Base-by-base conservation (phyloP, 2,888 invertebrate genomes). In the Mesoligia furuncula region DNA sequence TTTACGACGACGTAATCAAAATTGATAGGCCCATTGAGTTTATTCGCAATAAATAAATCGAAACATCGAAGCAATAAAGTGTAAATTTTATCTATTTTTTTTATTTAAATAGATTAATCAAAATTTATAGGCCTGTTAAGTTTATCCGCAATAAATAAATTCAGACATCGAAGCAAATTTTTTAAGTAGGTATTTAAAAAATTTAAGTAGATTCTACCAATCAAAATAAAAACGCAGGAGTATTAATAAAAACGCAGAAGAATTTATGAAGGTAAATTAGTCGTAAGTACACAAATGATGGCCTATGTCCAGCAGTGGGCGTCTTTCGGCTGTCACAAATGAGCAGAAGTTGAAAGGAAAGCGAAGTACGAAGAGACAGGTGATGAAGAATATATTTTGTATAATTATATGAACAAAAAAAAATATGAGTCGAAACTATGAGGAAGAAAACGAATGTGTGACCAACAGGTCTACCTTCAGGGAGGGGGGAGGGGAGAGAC, bases 1-100 rank as follows among this genome's bases (percentile, higher is more conserved):
- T 54, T 74, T 59, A 42, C 24, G 71, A 64, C 7, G 67, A 68
- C 59, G 31, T 68, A 54, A 74, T 64, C 51, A 65, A 71, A 74
- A 65, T 78, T 74, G 8, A 82, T 82, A 27, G 64, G n/a, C 15
- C 24, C 31, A 17, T 62, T 73, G 51, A 65, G 42, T 75, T 57
- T 13, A 59, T 57, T 42, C 9, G 61, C 31, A 13, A 62, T 31
- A 70, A 45, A 54, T 65, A n/a, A 45, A 69, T 61, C 48, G 27
- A 61, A 54, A 66, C 48, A 67, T 71, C 6, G 2, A 36, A 54
- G 24, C 54, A 54, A 54, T n/a, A 54, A 54, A 54, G 3, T 54
- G 5, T 36, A 45, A 24, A 20, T 45, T 24, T 13, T 11, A 54
- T 54, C 8, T 27, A 48, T 45, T 73, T 57, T 8, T 9, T 2